A percentile compares a stretch with the other conserved stretches of the same genome.
These are phyloP conservation scores for Steatocranus sp. DNA, from an alignment of 2,797 vertebrate genomes.

Conservation along the genomic window DNA sequence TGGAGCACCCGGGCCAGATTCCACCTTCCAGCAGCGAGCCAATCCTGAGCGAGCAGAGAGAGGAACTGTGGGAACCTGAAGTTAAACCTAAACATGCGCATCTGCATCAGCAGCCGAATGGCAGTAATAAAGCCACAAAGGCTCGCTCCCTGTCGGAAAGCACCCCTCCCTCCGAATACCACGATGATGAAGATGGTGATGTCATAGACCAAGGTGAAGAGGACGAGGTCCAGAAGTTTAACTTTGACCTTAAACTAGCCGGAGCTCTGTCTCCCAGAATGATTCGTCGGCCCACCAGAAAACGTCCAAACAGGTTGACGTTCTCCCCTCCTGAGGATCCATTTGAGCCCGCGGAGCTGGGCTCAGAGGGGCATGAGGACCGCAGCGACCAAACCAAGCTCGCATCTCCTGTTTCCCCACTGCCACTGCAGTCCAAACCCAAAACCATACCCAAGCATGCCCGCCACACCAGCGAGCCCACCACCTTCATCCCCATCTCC, in stretches of 20 bases:
- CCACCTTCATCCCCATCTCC: conserved; percentile 83
- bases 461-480: conserved; percentile 87
- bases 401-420: conserved; percentile 30
- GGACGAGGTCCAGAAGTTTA: conserved; percentile 63
- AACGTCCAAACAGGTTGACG: conserved; percentile 78
- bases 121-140: conserved; percentile 38
- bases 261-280: conserved; percentile 81
- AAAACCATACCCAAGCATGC: conserved; percentile 80
- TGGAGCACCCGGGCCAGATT: conserved; percentile 79
- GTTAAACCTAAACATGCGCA: conserved; percentile 25
- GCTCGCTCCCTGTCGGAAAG: conserved; percentile 75
- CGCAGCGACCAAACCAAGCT: background rate
- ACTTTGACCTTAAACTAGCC: conserved; percentile 82
- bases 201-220: conserved; percentile 27
- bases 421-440: conserved; percentile 28
- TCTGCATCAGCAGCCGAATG: background rate
- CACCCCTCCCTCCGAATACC: conserved; percentile 42
- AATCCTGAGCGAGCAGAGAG: conserved; percentile 84
- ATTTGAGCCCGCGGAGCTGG: conserved; percentile 48
- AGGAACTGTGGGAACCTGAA: conserved; percentile 66
- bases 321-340: conserved; percentile 70
- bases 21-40: conserved; percentile 93
- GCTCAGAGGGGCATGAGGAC: conserved; percentile 42
- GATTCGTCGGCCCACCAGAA: conserved; percentile 82
- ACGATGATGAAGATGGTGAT: conserved; percentile 48